These are phyloP conservation scores for Agraylea sexmaculata DNA, from an alignment of 1,140 invertebrate species.

Conservation along the genomic window DNA sequence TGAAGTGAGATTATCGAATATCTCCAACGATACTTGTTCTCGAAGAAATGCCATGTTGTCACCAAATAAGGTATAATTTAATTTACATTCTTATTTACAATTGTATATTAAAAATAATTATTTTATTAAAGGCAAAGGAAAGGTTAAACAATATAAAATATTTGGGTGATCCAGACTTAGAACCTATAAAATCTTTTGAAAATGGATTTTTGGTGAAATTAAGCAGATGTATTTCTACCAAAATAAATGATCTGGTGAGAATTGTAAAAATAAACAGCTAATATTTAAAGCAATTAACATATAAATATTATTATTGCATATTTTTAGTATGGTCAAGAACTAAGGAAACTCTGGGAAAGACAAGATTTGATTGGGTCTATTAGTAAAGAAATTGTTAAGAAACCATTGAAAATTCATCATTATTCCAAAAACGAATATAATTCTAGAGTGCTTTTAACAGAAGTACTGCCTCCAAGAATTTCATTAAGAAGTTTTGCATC, in stretches of 20 bases:
- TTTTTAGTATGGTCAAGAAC: conserved; percentile 52
- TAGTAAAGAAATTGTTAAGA: conserved; percentile 47
- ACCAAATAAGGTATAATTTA: conserved; percentile 30
- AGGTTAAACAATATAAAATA: conserved; percentile 47
- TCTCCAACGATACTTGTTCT: conserved; percentile 20
- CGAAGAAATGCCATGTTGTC: conserved; percentile 9
- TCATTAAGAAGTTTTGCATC: conserved; percentile 56
- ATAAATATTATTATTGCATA: conserved; percentile 16
- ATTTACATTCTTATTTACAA: conserved; percentile 5
- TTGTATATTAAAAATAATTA: conserved; percentile 9
- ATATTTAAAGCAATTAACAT: conserved; percentile 21
- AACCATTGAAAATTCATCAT: conserved; percentile 47
- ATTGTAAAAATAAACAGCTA: too few relatives aligned
- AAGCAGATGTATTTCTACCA: conserved; percentile 52
- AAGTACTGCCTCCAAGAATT: conserved; percentile 52
- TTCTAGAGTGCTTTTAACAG: conserved; percentile 40
- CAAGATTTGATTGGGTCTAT: conserved; percentile 51
- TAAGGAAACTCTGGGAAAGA: conserved; percentile 48
- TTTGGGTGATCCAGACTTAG: conserved; percentile 70
- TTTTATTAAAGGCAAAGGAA: conserved; percentile 37
- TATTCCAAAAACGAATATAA: conserved; percentile 46
- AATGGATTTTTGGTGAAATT: conserved; percentile 58
- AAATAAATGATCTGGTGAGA: conserved; percentile 60
- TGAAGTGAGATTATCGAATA: conserved; percentile 29
- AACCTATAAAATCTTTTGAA: conserved; percentile 65